Percentiles rank a stretch among this genome's conserved stretches.
These are phyloP conservation scores for Eonycteris spelaea DNA, from an alignment of 2,113 vertebrate species.

Conservation along the genomic window DNA sequence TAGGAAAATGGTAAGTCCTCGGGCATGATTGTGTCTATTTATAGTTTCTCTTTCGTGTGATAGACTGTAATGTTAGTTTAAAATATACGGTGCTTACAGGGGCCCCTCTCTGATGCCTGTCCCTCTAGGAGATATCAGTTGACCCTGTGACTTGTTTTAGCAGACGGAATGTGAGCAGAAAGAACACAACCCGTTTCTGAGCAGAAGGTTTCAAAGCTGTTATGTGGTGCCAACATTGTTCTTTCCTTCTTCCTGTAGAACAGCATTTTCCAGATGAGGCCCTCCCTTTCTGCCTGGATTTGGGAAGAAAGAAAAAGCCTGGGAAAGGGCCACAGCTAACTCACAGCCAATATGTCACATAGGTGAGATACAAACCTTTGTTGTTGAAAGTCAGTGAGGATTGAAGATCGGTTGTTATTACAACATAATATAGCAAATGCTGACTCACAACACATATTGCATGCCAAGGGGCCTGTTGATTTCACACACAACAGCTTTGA, in stretches of 20 bases:
- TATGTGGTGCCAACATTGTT: rapidly evolving
- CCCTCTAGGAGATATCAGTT: background rate
- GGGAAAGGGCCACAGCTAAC: too few relatives aligned
- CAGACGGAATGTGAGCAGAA: background rate
- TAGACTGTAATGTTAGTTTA: conserved; percentile 4
- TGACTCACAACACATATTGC: background rate
- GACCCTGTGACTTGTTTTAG: background rate
- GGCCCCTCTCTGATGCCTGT: background rate
- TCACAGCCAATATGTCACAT: background rate
- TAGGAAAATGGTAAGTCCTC: background rate
- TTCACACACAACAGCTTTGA: background rate
- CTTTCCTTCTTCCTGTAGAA: background rate
- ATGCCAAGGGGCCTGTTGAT: background rate
- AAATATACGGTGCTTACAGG: background rate
- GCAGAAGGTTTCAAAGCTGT: background rate
- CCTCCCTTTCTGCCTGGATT: background rate
- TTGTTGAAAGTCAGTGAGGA: background rate
- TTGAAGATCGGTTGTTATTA: background rate
- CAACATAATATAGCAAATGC: background rate
- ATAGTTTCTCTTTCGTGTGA: background rate
- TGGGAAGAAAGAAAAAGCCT: background rate
- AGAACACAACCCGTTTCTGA: background rate
- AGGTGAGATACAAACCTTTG: background rate
- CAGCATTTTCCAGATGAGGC: background rate
- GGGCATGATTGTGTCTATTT: conserved; percentile 13